Conservation (phyloP, 1,140 invertebrate genomes). For the Meteorus sp. region DNA sequence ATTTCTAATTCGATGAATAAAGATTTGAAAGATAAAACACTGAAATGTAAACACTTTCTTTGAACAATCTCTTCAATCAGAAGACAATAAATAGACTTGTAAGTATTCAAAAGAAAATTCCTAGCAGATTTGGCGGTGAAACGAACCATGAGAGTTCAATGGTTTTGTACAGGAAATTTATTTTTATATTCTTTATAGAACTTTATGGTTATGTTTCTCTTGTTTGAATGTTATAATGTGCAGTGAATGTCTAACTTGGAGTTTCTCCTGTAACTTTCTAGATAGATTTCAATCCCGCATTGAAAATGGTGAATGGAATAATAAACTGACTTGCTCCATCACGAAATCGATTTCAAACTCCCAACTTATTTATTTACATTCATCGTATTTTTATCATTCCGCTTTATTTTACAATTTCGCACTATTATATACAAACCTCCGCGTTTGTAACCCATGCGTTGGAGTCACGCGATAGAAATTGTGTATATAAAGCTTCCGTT, state of each 20-base stretch:
- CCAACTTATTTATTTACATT: not conserved
- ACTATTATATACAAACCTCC: not conserved
- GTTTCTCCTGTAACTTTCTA: not conserved
- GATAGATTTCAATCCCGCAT: not conserved
- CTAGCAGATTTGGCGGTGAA: constrained; percentile 1
- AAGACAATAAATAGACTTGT: no score
- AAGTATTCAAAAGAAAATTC: not conserved
- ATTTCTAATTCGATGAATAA: no score
- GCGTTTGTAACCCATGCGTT: not conserved
- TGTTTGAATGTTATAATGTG: no score
- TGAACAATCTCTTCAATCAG: no score
- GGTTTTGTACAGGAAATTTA: no score
- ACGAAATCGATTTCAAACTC: not conserved
- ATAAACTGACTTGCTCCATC: not conserved
- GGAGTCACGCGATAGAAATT: not conserved
- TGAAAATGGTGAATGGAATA: constrained; percentile 16
- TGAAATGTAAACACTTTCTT: not conserved
- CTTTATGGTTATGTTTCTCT: no score
- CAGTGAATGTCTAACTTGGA: not conserved
- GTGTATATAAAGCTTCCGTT: constrained; percentile 11
- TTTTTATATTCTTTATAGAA: not conserved
- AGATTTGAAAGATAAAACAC: no score
- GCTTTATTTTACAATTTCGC: no score
- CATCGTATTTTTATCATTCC: not conserved
- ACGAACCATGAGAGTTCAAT: constrained; percentile 14